Base-by-base conservation (phyloP, 2,797 vertebrate species). In the Synanceia verrucosa region DNA sequence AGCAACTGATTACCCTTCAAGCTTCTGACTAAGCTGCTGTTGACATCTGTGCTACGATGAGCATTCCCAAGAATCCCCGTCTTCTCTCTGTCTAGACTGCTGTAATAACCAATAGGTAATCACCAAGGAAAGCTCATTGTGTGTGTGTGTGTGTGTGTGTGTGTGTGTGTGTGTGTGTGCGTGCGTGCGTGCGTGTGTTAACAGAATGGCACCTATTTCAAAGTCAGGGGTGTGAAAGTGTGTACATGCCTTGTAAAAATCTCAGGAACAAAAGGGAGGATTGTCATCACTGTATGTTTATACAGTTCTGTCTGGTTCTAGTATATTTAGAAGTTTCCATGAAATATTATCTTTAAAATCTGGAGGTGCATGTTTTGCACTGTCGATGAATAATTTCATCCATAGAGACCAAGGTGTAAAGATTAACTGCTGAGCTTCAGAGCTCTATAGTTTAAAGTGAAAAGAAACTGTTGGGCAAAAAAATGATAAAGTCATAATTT, bases 1-100 rank as follows among this genome's bases (percentile, higher is more conserved):
- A 37, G 63, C 62, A 74, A 39, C 12, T 52, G 29, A 65, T 74
- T 71, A 33, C 57, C 26, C 50, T 65, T 34, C 14, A 23, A 71
- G 44, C 67, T 60, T 72, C 63, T 59, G 26, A 56, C 65, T 82
- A 77, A 78, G 66, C 79, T 79, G 67, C 74, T 84, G 86, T 86
- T 88, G 82, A 87, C 75, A 75, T 73, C 48, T 72, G 44, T 18
- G 21, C 68, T 66, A 67, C 78, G 65, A 70, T 55, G 56, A 84
- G 70, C 56, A 56, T 81, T 86, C 83, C 65, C 82, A 57, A 59
- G 75, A 78, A 82, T 79, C 81, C 80, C 55, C 18, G 63, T 86
- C 81, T 81, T 78, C 76, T 71, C 56, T 56, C 76, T 83, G 92
- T 93, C 90, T 92, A 92, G 92, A 92, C 91, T 64, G 72, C 76